Percentiles rank a stretch among this genome's conserved stretches.
Conservation (phyloP, 2,888 invertebrate genomes). For the Cyaniris semiargus region DNA sequence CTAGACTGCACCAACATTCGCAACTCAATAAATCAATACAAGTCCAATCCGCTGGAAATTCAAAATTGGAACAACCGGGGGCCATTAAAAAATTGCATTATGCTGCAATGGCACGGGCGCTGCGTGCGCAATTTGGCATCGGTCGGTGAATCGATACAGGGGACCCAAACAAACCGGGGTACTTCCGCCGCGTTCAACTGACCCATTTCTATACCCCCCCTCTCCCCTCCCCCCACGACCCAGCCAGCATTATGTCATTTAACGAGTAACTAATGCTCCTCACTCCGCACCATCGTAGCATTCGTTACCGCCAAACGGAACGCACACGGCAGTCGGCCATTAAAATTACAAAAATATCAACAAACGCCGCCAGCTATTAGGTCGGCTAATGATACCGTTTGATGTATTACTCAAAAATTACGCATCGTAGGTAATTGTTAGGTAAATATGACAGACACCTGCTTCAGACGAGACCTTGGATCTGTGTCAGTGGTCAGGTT, state of each 20-base stretch:
- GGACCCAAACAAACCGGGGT: constrained; percentile 75
- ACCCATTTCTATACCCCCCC: constrained; percentile 62
- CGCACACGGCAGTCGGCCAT: neutral
- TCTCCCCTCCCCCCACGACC: constrained; percentile 47
- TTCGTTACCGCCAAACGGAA: constrained; percentile 6
- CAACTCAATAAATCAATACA: neutral
- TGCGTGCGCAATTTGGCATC: constrained; percentile 64
- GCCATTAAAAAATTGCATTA: constrained; percentile 38
- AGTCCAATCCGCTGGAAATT: neutral
- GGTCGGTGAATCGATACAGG: constrained; percentile 63
- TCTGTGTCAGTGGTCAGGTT: too few species aligned
- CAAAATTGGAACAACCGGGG: neutral
- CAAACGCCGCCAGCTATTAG: neutral
- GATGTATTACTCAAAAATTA: neutral
- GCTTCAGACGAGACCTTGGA: neutral
- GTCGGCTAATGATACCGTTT: neutral
- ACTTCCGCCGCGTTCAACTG: constrained; percentile 65
- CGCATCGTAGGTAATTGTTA: neutral
- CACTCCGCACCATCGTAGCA: constrained; percentile 31
- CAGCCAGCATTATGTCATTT: constrained; percentile 42
- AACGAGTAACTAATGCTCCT: constrained; percentile 35
- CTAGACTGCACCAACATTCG: neutral
- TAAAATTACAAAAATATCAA: constrained; percentile 14
- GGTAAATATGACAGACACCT: neutral
- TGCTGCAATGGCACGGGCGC: constrained; percentile 43